Conservation (phyloP, 2,888 invertebrate species). For the Ommatoiulus sabulosus region DNA sequence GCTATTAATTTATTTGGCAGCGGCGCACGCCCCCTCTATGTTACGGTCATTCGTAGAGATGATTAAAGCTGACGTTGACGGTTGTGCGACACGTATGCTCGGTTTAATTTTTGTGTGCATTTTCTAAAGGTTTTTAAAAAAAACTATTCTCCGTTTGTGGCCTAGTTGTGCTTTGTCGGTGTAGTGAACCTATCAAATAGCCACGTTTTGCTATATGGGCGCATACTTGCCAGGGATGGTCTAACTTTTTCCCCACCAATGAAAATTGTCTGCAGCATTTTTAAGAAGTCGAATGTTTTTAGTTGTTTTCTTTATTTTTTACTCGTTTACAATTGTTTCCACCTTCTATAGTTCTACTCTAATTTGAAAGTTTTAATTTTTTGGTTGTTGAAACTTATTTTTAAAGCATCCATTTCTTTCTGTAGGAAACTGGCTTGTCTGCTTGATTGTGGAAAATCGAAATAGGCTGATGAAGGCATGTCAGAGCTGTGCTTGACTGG, state of each 20-base stretch:
- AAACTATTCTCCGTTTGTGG: constrained; percentile 11
- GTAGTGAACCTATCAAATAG: constrained; percentile 9
- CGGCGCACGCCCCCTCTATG: not conserved
- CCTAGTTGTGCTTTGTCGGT: constrained; percentile 26
- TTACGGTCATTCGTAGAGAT: too few relatives aligned
- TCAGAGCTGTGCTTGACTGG: too few relatives aligned
- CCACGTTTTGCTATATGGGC: not conserved
- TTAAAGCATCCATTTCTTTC: not conserved
- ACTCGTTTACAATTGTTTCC: not conserved
- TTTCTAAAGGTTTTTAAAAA: constrained; percentile 7
- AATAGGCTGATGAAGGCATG: not conserved
- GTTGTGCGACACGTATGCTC: not conserved
- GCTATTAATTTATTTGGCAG: constrained; percentile 27
- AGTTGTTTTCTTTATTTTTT: not conserved
- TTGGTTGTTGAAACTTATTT: not conserved
- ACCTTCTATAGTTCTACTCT: not conserved
- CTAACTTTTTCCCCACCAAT: not conserved
- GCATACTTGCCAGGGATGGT: not conserved
- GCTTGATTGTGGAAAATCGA: not conserved
- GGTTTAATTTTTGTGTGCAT: not conserved
- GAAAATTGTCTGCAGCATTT: not conserved
- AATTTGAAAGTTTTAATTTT: not conserved
- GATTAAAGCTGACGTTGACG: not conserved
- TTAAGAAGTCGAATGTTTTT: not conserved
- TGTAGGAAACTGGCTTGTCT: not conserved